These are phyloP conservation scores for Heliornis fulica DNA, from an alignment of 2,113 vertebrate genomes.

Conservation along the genomic window DNA sequence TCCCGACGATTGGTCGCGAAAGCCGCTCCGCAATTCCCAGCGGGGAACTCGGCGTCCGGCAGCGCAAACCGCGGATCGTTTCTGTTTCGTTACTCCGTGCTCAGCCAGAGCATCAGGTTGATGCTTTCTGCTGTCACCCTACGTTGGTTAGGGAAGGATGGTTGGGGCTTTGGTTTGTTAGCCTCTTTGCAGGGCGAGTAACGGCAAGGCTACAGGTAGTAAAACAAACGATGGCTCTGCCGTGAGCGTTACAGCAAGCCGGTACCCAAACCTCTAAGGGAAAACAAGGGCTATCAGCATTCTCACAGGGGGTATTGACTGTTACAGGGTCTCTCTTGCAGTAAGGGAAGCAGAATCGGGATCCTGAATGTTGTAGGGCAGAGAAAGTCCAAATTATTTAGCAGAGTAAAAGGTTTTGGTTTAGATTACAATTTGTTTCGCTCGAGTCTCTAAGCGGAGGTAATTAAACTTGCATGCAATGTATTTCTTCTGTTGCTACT, in stretches of 20 bases:
- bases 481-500: accelerated
- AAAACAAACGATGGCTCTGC: neutral
- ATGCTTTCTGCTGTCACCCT: neutral
- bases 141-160: neutral
- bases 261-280: accelerated
- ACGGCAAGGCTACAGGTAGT: neutral
- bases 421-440: neutral
- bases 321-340: accelerated
- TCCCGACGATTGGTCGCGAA: too few relatives aligned
- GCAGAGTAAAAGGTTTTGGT: neutral
- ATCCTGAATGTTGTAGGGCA: neutral
- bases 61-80: accelerated
- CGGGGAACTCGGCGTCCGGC: accelerated
- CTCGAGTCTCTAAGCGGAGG: neutral
- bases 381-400: neutral
- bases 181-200: neutral
- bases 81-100: accelerated
- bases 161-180: too few relatives aligned
- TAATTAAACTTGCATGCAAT: neutral
- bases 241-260: neutral
- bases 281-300: accelerated
- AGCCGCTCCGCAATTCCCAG: accelerated
- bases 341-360: neutral
- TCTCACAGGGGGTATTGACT: accelerated
- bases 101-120: accelerated